Evolutionary conservation across 2,113 vertebrate genomes (phyloP).

Genomic region (Sylvietta virens): DNA sequence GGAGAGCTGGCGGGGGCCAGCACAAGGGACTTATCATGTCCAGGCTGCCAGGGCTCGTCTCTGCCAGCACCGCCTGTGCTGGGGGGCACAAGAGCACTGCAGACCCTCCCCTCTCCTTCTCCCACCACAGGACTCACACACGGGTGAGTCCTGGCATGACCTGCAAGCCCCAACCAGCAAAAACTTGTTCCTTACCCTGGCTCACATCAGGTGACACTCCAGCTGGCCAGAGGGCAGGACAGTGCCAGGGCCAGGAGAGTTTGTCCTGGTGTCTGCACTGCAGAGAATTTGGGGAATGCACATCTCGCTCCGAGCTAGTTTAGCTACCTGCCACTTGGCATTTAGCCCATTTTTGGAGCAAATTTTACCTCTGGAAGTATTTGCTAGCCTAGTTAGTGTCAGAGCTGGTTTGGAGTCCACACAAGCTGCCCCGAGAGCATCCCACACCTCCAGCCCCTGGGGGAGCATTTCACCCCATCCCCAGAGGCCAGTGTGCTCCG

Average conservation of each 20-base stretch:
- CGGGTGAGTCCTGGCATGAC: neutral
- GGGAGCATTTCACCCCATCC: neutral
- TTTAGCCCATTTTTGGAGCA: neutral
- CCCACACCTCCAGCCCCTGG: neutral
- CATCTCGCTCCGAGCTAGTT: neutral
- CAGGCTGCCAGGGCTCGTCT: neutral
- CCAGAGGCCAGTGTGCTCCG: too few relatives aligned
- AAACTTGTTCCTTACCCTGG: too few relatives aligned
- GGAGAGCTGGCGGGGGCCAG: neutral
- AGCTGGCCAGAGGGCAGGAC: neutral
- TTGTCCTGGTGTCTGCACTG: neutral
- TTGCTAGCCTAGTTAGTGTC: neutral
- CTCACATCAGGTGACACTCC: neutral
- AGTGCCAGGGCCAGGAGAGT: fast-evolving
- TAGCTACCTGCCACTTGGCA: neutral
- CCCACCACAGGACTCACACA: neutral
- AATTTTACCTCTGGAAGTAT: neutral
- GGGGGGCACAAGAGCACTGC: neutral
- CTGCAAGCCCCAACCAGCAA: neutral
- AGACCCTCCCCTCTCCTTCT: neutral
- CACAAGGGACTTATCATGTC: neutral
- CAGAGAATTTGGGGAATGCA: too few relatives aligned
- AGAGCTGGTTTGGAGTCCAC: fast-evolving
- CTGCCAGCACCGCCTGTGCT: neutral
- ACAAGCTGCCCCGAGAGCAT: neutral